Percentiles rank a stretch among this genome's conserved stretches.
phyloP scores from a whole-genome alignment of 2,888 invertebrate genomes.

The Oxyteleia sp. region DNA sequence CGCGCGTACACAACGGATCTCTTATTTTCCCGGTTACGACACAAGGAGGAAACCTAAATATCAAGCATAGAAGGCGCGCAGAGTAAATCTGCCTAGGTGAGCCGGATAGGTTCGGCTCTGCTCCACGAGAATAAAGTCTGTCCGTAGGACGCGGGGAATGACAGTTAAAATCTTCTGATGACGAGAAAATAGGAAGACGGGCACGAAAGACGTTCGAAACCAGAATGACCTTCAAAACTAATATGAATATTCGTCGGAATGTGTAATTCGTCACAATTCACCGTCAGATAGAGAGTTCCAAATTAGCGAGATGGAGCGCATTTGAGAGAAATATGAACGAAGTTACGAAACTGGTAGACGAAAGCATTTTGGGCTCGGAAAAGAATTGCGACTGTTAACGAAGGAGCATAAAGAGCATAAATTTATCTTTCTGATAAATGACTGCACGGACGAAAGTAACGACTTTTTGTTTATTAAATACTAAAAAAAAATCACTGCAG shows the following conservation, averaged over 20 bases:
- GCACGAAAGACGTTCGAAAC: conserved; percentile 10
- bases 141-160: background rate
- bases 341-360: background rate
- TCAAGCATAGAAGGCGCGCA: conserved; percentile 16
- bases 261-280: conserved; percentile 34
- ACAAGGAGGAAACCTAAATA: conserved; percentile 44
- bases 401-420: too few relatives aligned
- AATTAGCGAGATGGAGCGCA: conserved; percentile 16
- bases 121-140: conserved; percentile 12
- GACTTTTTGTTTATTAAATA: conserved; percentile 19
- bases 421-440: too few relatives aligned
- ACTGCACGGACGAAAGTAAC: background rate
- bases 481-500: background rate
- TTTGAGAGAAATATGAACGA: conserved; percentile 13
- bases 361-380: background rate
- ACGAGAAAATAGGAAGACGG: conserved; percentile 11
- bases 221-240: conserved; percentile 32
- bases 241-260: conserved; percentile 24
- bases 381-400: too few relatives aligned
- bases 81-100: conserved; percentile 23
- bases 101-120: conserved; percentile 45
- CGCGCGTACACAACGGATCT: conserved; percentile 25
- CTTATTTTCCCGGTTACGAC: conserved; percentile 46
- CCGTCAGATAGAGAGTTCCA: conserved; percentile 21
- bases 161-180: conserved; percentile 9